Conservation (phyloP, 1,140 invertebrate genomes). For the Caenorhabditis latens region DNA sequence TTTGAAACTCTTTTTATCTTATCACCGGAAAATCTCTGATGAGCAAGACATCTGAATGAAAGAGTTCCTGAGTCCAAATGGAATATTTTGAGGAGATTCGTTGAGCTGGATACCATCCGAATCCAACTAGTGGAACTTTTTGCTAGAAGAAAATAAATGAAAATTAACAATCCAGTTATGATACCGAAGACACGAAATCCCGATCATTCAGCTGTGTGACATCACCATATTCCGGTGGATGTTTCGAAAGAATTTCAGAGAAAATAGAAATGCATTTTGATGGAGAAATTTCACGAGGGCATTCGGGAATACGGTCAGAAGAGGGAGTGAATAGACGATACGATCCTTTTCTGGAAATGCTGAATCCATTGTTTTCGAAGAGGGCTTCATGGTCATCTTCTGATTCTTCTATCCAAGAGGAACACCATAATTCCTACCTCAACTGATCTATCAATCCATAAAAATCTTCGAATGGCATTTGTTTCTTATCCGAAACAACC, state of each 20-base stretch:
- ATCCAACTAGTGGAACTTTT: slow-evolving; percentile 22
- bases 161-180: neutral
- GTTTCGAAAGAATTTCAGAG: slow-evolving; percentile 29
- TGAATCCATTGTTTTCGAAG: neutral
- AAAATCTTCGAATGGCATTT: slow-evolving; percentile 40
- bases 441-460: slow-evolving; percentile 16
- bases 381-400: too few species aligned
- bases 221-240: slow-evolving; percentile 36
- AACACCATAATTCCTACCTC: neutral
- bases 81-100: slow-evolving; percentile 35
- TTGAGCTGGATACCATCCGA: slow-evolving; percentile 43
- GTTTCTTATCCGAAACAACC: slow-evolving; percentile 29
- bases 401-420: too few species aligned
- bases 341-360: slow-evolving; percentile 11
- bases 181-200: slow-evolving; percentile 34
- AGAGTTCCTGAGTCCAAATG: slow-evolving; percentile 31
- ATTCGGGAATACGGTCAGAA: slow-evolving; percentile 29
- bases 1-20: neutral
- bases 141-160: neutral
- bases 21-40: slow-evolving; percentile 41
- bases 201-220: slow-evolving; percentile 9
- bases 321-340: slow-evolving; percentile 39
- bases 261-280: slow-evolving; percentile 9
- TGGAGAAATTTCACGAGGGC: slow-evolving; percentile 7
- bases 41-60: slow-evolving; percentile 11